Conservation (phyloP, 64 coral and sea anemone species). For the Trachythela sp. region DNA sequence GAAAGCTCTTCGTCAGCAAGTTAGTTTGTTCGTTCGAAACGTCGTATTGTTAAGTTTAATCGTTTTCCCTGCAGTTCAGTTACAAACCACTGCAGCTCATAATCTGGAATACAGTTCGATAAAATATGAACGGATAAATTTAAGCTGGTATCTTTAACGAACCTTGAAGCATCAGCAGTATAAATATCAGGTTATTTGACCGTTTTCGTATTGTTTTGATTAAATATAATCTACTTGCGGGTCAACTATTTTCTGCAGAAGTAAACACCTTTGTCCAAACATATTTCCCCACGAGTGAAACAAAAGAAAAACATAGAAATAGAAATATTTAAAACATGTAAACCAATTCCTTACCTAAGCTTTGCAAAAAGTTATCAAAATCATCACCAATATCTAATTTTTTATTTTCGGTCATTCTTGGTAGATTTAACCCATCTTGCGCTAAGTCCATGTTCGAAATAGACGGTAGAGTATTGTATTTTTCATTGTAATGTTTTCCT, state of each 20-base stretch:
- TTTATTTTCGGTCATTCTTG: neutral
- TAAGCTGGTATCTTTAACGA: too few relatives aligned
- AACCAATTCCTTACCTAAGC: neutral
- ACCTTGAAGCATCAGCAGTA: too few relatives aligned
- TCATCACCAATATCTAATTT: neutral
- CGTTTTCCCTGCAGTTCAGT: too few relatives aligned
- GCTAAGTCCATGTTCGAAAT: neutral
- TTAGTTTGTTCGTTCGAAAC: too few relatives aligned
- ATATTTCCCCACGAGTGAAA: neutral
- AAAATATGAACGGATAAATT: too few relatives aligned
- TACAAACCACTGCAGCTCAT: too few relatives aligned
- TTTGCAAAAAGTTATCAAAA: neutral
- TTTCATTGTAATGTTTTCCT: neutral
- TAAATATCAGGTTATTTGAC: too few relatives aligned
- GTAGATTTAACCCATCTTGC: neutral
- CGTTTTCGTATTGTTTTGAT: neutral
- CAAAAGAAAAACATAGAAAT: neutral
- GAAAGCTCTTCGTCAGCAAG: too few relatives aligned
- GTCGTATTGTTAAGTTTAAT: too few relatives aligned
- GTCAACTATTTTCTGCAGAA: neutral
- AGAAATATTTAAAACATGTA: neutral
- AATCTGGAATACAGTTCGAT: too few relatives aligned
- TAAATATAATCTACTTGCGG: neutral
- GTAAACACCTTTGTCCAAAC: neutral
- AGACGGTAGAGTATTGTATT: neutral